Base-by-base conservation (phyloP, 2,888 invertebrate species). In the Leptinotarsa tumamoca region DNA sequence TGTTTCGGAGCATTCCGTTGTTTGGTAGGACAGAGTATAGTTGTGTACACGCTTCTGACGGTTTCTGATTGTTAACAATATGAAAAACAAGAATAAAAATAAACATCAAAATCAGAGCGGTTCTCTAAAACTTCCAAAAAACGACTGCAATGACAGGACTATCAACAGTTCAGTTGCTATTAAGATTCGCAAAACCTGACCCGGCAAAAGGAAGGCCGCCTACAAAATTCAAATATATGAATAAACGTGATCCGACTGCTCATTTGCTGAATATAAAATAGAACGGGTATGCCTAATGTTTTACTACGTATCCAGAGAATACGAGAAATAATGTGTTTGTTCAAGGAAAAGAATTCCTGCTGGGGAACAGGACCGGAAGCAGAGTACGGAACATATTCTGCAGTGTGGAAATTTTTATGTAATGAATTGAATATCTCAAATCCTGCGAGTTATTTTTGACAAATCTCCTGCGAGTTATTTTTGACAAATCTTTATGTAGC, bases 171-270 rank as follows among this genome's bases (percentile, higher is more conserved):
- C 58, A 21, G 58, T 4, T 54, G 54, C n/a, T 54, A 58, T 58
- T 58, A 3, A 58, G 58, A 58, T 58, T 58, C 33, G 27, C 63
- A 27, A 33, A 63, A 33, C 27, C 33, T 63, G 63, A 63, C 63
- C 63, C 10, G n/a, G 33, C 58, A 63, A 33, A 63, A 63, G n/a
- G 33, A 17, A 33, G 33, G 7, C 17, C 2, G 17, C 63, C 63
- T n/a, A 63, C 33, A 27, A 63, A 63, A 63, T 63, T 63, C 63
- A 63, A 63, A 63, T 33, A 33, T 63, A 33, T 63, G 63, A 33
- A 33, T 33, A 33, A 33, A 63, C 33, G 63, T 17, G 63, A 63
- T 33, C 4, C 13, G 43, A 63, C 18, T 23, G 43, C 17, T 43
- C 43, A 63, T 63, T 63, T n/a, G 1, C 63, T 27, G 43, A 63